phyloP scores from a whole-genome alignment of 2,113 vertebrate species.

The Falco punctatus region DNA sequence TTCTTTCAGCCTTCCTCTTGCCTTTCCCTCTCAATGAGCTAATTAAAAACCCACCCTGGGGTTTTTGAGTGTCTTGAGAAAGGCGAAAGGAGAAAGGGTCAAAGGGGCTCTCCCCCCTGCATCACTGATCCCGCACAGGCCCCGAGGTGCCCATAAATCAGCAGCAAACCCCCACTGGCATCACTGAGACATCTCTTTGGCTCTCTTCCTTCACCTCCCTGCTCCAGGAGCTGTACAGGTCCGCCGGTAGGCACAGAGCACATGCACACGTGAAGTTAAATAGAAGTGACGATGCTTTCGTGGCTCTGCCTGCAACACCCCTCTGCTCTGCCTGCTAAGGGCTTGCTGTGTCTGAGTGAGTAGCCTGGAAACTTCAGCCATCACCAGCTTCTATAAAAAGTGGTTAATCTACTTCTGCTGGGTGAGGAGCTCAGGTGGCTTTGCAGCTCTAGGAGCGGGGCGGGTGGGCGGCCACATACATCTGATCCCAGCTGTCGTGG shows the following conservation, averaged over 20 bases:
- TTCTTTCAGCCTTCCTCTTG: background rate
- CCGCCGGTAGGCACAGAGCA: accelerated
- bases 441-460: background rate
- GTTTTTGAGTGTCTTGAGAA: background rate
- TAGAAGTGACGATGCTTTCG: accelerated
- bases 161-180: accelerated
- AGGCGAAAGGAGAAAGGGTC: too few relatives aligned
- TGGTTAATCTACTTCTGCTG: background rate
- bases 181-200: accelerated
- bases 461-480: accelerated
- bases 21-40: background rate
- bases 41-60: background rate
- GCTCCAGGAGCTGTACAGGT: accelerated
- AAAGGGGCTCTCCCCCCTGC: background rate
- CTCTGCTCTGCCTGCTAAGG: background rate
- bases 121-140: accelerated
- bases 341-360: background rate
- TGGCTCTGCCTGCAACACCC: background rate
- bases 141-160: background rate
- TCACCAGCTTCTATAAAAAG: background rate
- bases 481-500: background rate
- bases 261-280: accelerated
- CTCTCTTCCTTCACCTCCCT: background rate
- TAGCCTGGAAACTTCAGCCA: background rate
- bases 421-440: background rate